Evolutionary conservation across 1,140 invertebrate species (phyloP).

Genomic region (Melipona quadrifasciata): DNA sequence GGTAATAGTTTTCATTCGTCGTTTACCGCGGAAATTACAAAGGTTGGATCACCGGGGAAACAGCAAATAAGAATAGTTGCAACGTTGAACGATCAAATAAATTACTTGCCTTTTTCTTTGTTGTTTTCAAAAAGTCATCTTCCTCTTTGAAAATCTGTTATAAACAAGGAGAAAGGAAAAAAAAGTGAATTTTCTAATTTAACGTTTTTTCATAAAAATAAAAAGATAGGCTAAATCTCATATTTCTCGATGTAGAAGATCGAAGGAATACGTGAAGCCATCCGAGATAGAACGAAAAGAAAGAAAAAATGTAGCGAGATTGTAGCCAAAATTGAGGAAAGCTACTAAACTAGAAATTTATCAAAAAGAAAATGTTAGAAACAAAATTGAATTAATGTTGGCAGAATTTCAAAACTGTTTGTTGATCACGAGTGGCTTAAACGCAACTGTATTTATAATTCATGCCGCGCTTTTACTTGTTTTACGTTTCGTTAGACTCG

Average conservation of each 20-base stretch:
- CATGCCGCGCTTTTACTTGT: conserved; percentile 15
- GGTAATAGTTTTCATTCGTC: conserved; percentile 35
- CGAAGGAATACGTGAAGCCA: no score
- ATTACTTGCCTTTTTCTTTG: background rate
- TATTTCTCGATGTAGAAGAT: no score
- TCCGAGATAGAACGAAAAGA: no score
- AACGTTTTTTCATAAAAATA: no score
- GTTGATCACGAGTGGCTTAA: background rate
- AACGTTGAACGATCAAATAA: background rate
- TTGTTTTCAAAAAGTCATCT: background rate
- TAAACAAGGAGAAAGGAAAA: no score
- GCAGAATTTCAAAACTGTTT: conserved; percentile 6
- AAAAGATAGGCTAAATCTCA: no score
- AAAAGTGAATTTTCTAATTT: background rate
- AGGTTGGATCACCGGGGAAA: background rate
- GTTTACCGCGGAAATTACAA: conserved; percentile 30
- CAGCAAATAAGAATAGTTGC: background rate
- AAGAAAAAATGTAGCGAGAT: no score
- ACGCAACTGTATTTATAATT: conserved; percentile 13
- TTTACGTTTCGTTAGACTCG: conserved; percentile 26
- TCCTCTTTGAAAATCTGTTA: no score
- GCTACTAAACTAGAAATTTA: no score
- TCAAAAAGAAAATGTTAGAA: background rate
- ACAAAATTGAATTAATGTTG: no score
- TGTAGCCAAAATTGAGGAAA: no score